Conservation (phyloP, 2,113 vertebrate species). For the Vombatus ursinus region DNA sequence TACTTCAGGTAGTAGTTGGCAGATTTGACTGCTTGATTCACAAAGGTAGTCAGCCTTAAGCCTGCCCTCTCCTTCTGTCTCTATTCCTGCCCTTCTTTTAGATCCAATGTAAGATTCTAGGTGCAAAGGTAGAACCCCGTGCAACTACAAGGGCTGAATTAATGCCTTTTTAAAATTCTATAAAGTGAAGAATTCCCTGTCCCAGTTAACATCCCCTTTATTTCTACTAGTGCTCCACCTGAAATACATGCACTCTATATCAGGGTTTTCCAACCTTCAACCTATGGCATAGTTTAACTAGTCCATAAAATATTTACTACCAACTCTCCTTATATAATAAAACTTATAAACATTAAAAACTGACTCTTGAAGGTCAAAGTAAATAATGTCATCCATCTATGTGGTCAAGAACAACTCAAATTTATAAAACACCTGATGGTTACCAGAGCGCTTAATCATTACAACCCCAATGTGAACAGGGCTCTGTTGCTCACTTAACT, state of each 20-base stretch:
- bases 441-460: neutral
- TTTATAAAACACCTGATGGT: neutral
- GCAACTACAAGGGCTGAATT: neutral
- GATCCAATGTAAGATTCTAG: neutral
- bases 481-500: neutral
- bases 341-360: neutral
- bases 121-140: neutral
- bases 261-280: neutral
- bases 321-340: neutral
- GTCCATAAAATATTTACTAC: neutral
- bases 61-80: neutral
- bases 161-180: neutral
- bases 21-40: neutral
- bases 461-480: neutral
- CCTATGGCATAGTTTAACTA: neutral
- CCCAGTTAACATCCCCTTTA: neutral
- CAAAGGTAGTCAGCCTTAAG: neutral
- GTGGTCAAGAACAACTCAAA: neutral
- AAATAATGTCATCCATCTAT: neutral
- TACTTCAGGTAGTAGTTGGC: neutral
- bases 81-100: neutral
- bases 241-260: neutral
- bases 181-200: neutral
- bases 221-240: neutral
- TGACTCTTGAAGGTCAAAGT: neutral